A percentile compares a stretch with the other conserved stretches of the same genome.
Evolutionary conservation across 2,113 vertebrate genomes (phyloP).

Genomic region (Pelodiscus sinensis): DNA sequence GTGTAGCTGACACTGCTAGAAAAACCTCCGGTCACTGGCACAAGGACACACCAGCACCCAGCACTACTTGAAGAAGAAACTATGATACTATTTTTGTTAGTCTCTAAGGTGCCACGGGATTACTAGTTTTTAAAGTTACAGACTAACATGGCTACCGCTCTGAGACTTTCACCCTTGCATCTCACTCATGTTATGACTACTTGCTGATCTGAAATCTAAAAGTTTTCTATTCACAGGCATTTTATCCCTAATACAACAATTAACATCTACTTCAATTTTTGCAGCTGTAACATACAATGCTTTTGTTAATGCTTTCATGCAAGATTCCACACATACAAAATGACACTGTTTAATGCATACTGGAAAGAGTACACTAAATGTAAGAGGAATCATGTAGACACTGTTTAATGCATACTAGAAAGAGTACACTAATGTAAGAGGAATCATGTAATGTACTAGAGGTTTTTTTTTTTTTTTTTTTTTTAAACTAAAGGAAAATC

Average conservation of each 20-base stretch:
- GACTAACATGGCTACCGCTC: no score
- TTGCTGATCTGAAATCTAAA: not conserved
- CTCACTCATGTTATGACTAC: not conserved
- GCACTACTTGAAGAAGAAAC: no score
- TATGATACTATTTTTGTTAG: no score
- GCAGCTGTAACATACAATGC: not conserved
- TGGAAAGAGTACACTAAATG: not conserved
- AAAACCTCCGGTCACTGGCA: no score
- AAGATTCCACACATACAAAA: not conserved
- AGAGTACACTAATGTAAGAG: not conserved
- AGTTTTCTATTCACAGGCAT: not conserved
- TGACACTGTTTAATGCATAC: not conserved
- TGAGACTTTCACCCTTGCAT: not conserved
- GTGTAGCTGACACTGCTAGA: no score
- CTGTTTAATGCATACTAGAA: not conserved
- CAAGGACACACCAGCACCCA: no score
- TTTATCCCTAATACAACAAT: not conserved
- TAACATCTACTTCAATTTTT: not conserved
- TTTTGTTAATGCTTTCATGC: not conserved
- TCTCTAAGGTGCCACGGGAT: not conserved
- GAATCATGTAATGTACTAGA: not conserved
- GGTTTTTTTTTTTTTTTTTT: not conserved
- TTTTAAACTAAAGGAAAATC: not conserved
- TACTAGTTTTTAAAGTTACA: no score
- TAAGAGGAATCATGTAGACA: not conserved